phyloP scores from a whole-genome alignment of 2,113 vertebrate species.

The Eublepharis macularius region DNA sequence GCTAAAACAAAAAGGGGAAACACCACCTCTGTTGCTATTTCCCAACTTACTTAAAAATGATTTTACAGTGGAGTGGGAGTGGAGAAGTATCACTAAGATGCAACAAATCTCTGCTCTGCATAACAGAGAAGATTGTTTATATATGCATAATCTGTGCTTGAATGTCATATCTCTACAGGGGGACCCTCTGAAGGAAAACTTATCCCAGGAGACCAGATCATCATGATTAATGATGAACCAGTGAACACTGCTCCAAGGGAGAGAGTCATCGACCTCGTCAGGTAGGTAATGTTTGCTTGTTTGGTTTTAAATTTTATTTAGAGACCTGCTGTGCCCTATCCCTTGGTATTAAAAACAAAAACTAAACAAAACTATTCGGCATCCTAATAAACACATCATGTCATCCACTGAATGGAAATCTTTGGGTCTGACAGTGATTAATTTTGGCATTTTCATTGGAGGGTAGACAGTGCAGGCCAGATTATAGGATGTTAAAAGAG shows the following conservation, averaged over 20 bases:
- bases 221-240: slow-evolving; percentile 98
- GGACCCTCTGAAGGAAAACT: slow-evolving; percentile 97
- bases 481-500: no score
- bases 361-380: not conserved
- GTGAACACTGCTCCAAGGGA: slow-evolving; percentile 94
- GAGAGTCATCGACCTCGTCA: slow-evolving; percentile 98
- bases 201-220: slow-evolving; percentile 96
- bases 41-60: not conserved
- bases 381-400: no score
- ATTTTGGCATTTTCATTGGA: no score
- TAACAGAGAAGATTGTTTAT: not conserved
- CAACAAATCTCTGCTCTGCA: not conserved
- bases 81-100: not conserved
- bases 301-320: slow-evolving; percentile 11
- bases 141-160: slow-evolving; percentile 45
- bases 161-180: slow-evolving; percentile 76
- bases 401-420: no score
- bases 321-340: not conserved
- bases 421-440: no score
- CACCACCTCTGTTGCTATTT: not conserved
- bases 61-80: not conserved
- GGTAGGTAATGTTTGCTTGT: slow-evolving; percentile 76
- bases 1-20: not conserved
- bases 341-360: not conserved
- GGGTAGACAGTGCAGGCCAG: no score